Evolutionary conservation across 1,140 invertebrate species (phyloP).

Genomic region (Hyphantria cunea): DNA sequence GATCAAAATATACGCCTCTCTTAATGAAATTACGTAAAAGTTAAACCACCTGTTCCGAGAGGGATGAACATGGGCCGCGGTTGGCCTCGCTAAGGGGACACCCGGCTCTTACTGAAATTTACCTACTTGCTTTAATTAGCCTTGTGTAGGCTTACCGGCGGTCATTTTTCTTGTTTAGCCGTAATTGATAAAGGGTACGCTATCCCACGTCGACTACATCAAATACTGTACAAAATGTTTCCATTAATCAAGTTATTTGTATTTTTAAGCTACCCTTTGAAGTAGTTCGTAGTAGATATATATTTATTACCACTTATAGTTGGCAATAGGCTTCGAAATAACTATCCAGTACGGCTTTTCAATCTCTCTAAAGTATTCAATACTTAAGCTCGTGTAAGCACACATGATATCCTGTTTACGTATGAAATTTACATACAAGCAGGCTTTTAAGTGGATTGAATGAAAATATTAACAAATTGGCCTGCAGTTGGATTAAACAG

Average conservation of each 20-base stretch:
- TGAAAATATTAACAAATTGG: slow-evolving; percentile 81
- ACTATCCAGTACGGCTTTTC: slow-evolving; percentile 18
- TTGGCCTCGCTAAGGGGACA: slow-evolving; percentile 42
- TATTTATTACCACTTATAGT: slow-evolving; percentile 2
- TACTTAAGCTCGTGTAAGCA: slow-evolving; percentile 4
- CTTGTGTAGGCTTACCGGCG: slow-evolving; percentile 65
- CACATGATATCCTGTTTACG: slow-evolving; percentile 22
- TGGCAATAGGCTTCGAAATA: slow-evolving; percentile 5
- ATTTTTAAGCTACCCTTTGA: not conserved
- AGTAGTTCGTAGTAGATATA: not conserved
- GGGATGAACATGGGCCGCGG: slow-evolving; percentile 34
- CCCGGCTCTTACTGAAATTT: slow-evolving; percentile 61
- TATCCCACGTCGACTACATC: slow-evolving; percentile 42
- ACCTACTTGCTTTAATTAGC: slow-evolving; percentile 78
- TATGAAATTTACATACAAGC: slow-evolving; percentile 45
- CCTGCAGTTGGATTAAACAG: slow-evolving; percentile 77
- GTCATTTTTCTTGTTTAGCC: slow-evolving; percentile 78
- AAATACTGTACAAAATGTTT: slow-evolving; percentile 37
- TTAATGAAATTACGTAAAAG: slow-evolving; percentile 65
- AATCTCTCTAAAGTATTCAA: slow-evolving; percentile 28
- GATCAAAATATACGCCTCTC: slow-evolving; percentile 58
- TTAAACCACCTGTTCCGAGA: slow-evolving; percentile 59
- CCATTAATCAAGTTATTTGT: slow-evolving; percentile 15
- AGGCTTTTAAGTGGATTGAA: slow-evolving; percentile 76
- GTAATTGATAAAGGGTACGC: slow-evolving; percentile 75